Conservation (phyloP, 2,888 invertebrate species). For the Copidosoma aretas region DNA sequence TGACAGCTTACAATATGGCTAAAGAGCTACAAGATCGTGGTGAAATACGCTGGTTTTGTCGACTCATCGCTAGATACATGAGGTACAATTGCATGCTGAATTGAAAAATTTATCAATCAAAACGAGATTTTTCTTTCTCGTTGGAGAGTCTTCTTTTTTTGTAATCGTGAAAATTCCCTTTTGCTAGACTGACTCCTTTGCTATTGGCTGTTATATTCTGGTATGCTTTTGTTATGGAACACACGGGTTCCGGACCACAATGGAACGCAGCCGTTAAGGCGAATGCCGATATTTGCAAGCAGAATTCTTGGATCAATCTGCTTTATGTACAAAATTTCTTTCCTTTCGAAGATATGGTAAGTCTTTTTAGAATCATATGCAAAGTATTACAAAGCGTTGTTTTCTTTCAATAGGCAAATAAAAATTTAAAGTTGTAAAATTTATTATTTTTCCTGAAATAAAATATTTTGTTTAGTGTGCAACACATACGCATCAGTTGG, state of each 20-base stretch:
- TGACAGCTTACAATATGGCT: constrained; percentile 70
- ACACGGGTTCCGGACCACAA: constrained; percentile 71
- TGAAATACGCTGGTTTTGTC: constrained; percentile 67
- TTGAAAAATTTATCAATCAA: no score
- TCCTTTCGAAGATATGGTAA: constrained; percentile 74
- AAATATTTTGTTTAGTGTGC: constrained; percentile 69
- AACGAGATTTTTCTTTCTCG: no score
- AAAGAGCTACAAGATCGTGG: constrained; percentile 65
- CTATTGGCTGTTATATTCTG: constrained; percentile 70
- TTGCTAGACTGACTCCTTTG: constrained; percentile 69
- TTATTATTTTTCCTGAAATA: constrained; percentile 7
- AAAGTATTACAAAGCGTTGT: not conserved
- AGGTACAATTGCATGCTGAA: constrained; percentile 59
- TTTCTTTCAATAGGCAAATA: not conserved
- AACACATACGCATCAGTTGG: constrained; percentile 77
- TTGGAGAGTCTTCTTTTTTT: no score
- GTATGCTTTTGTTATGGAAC: constrained; percentile 74
- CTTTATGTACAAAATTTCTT: constrained; percentile 74
- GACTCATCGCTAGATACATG: constrained; percentile 68
- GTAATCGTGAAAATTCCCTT: not conserved
- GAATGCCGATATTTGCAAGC: constrained; percentile 71
- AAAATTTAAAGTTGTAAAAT: no score
- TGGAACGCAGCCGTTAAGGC: constrained; percentile 71
- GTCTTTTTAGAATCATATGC: constrained; percentile 33
- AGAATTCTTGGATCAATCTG: constrained; percentile 74